These are phyloP conservation scores for Drosophila kanapiae DNA, from an alignment of 1,140 invertebrate species.

Conservation along the genomic window DNA sequence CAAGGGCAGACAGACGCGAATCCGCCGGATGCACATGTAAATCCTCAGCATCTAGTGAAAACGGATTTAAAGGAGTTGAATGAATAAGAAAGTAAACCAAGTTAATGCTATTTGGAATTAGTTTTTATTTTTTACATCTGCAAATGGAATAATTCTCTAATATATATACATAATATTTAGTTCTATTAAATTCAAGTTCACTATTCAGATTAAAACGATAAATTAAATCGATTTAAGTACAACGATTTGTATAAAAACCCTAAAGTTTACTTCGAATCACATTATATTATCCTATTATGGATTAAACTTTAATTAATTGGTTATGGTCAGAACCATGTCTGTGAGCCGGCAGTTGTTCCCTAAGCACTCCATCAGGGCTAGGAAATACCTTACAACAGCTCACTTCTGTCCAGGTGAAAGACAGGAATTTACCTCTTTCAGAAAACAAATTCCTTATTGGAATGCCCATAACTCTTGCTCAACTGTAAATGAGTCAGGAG, in stretches of 20 bases:
- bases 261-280: neutral
- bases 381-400: neutral
- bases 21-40: constrained; percentile 30
- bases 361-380: neutral
- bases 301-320: neutral
- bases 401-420: neutral
- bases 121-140: neutral
- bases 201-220: too few relatives aligned
- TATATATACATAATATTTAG: too few relatives aligned
- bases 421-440: neutral
- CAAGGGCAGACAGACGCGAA: constrained; percentile 25
- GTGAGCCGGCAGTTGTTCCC: too few relatives aligned
- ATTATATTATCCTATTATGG: neutral
- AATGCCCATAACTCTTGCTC: constrained; percentile 21
- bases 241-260: too few relatives aligned
- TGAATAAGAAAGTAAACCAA: neutral
- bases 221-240: too few relatives aligned
- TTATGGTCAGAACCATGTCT: neutral
- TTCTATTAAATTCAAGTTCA: neutral
- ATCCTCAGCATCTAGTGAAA: constrained; percentile 20
- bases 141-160: too few relatives aligned
- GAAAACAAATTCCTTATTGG: constrained; percentile 3
- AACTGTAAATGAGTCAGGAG: constrained; percentile 1
- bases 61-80: constrained; percentile 5
- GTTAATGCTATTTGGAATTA: neutral